Conservation (phyloP, 2,113 vertebrate species). For the Gila orcuttii region DNA sequence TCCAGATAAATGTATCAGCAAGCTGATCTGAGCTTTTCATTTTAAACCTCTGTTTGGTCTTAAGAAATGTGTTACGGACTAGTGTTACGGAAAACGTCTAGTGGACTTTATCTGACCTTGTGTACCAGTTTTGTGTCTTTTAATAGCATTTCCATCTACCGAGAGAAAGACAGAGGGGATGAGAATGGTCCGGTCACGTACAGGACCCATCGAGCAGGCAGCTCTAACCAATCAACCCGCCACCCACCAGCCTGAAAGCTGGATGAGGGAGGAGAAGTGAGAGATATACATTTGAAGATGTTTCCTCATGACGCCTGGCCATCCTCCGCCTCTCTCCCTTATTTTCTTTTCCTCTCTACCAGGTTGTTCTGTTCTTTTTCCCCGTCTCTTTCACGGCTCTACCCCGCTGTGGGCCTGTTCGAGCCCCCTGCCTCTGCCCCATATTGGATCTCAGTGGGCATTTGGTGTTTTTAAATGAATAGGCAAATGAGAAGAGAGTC, state of each 20-base stretch:
- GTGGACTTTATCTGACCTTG: not conserved
- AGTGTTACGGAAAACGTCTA: too few species aligned
- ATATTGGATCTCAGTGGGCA: slow-evolving; percentile 85
- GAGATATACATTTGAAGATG: slow-evolving; percentile 65
- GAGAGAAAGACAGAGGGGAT: not conserved
- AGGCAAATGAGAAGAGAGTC: slow-evolving; percentile 76
- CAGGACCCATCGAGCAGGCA: slow-evolving; percentile 62
- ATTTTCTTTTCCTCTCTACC: slow-evolving; percentile 43
- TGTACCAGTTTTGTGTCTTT: slow-evolving; percentile 14
- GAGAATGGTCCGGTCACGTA: slow-evolving; percentile 3
- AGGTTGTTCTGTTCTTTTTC: slow-evolving; percentile 43
- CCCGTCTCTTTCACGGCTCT: slow-evolving; percentile 60
- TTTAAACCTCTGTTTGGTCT: not conserved
- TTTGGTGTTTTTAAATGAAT: slow-evolving; percentile 80
- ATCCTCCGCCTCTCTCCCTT: slow-evolving; percentile 59
- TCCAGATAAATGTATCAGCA: not conserved
- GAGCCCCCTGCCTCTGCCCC: slow-evolving; percentile 76
- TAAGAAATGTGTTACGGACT: not conserved
- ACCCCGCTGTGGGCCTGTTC: slow-evolving; percentile 74
- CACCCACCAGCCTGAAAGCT: slow-evolving; percentile 18
- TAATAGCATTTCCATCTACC: not conserved
- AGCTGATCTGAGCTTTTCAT: not conserved
- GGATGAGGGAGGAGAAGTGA: not conserved
- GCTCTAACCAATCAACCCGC: slow-evolving; percentile 5
- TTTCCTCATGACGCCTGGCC: slow-evolving; percentile 64